Evolutionary conservation across 2,888 invertebrate genomes (phyloP).

Genomic region (Elgonia sp.): DNA sequence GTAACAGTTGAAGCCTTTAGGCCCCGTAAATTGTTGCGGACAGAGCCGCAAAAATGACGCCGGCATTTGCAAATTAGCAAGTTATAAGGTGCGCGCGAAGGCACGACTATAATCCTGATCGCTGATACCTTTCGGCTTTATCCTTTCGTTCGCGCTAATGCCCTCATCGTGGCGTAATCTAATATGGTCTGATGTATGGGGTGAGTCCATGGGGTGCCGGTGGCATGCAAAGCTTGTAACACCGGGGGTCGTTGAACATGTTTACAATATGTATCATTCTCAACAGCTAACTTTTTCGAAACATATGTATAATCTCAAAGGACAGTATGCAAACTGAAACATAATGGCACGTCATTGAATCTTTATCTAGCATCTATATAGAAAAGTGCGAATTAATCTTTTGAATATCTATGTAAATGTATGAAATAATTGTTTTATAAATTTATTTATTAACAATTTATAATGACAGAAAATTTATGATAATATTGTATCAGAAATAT

Average conservation of each 20-base stretch:
- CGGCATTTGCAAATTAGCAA: constrained; percentile 74
- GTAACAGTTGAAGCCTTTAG: constrained; percentile 64
- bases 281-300: constrained; percentile 80
- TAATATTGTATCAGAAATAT: too few species aligned
- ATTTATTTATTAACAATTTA: too few species aligned
- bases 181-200: constrained; percentile 85
- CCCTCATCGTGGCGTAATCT: constrained; percentile 84
- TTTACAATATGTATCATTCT: constrained; percentile 85
- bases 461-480: too few species aligned
- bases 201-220: constrained; percentile 83
- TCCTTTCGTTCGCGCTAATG: constrained; percentile 78
- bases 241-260: constrained; percentile 83
- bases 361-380: constrained; percentile 17
- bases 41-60: constrained; percentile 64
- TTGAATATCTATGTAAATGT: too few species aligned
- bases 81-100: constrained; percentile 55
- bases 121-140: constrained; percentile 54
- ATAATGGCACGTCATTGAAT: constrained; percentile 26
- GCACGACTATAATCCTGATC: constrained; percentile 70
- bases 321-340: constrained; percentile 44
- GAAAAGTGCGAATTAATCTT: too few species aligned
- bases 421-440: too few species aligned
- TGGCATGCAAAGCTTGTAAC: constrained; percentile 83
- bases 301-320: background rate
- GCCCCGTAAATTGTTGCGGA: constrained; percentile 70